Evolutionary conservation across 2,113 vertebrate genomes (phyloP).

Genomic region (Butorides virescens): DNA sequence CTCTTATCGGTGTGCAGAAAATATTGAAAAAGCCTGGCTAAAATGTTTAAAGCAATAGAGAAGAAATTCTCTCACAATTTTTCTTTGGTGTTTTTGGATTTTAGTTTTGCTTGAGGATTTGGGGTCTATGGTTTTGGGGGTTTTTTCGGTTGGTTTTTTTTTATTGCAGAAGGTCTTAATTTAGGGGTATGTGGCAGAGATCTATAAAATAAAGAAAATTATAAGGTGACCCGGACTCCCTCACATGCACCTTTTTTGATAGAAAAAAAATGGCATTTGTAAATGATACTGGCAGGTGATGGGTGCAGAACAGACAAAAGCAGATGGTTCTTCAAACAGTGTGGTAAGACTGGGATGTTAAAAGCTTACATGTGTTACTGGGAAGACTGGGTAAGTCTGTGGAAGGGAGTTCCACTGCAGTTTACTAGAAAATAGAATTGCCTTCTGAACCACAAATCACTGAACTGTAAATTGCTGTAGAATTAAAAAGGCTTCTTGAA

Average conservation of each 20-base stretch:
- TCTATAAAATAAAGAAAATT: neutral
- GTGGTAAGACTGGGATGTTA: neutral
- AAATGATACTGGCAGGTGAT: neutral
- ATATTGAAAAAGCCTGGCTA: neutral
- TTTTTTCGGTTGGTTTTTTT: neutral
- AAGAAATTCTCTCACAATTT: neutral
- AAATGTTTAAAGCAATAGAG: neutral
- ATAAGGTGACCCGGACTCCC: neutral
- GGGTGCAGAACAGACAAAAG: neutral
- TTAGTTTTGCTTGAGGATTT: neutral
- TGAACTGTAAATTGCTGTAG: neutral
- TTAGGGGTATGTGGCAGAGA: neutral
- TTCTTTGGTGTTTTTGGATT: neutral
- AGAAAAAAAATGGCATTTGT: neutral
- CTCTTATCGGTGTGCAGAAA: neutral
- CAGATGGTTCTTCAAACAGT: neutral
- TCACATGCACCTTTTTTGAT: neutral
- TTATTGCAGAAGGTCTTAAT: neutral
- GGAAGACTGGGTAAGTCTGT: neutral
- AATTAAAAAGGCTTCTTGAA: neutral
- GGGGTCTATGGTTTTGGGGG: neutral
- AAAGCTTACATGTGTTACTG: neutral
- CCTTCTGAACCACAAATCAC: neutral
- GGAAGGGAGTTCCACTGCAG: neutral
- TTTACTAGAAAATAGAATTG: neutral